Percentiles rank a stretch among this genome's conserved stretches.
Evolutionary conservation across 2,888 invertebrate species (phyloP).

Genomic region (Halictus quadricinctus): DNA sequence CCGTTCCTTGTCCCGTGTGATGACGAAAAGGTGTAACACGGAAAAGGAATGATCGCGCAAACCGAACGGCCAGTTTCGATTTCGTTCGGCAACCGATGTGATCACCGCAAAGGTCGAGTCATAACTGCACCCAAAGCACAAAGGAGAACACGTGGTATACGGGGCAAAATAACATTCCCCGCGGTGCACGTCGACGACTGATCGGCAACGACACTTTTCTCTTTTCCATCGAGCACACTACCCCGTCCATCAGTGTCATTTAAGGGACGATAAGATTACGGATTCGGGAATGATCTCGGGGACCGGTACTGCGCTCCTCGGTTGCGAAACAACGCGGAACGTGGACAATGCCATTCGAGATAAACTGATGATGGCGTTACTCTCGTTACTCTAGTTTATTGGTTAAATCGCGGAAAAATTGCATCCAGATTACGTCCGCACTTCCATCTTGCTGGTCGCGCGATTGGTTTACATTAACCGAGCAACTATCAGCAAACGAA

Average conservation of each 20-base stretch:
- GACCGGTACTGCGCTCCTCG: background rate
- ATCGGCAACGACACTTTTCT: slow-evolving; percentile 8
- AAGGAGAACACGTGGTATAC: slow-evolving; percentile 34
- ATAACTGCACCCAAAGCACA: slow-evolving; percentile 34
- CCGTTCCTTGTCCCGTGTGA: background rate
- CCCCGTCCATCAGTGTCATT: slow-evolving; percentile 4
- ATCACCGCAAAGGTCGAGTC: slow-evolving; percentile 34
- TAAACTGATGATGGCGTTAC: slow-evolving; percentile 43
- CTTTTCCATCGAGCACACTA: background rate
- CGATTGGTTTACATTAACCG: background rate
- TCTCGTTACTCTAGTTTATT: slow-evolving; percentile 18
- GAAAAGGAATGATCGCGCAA: background rate
- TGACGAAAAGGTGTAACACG: background rate
- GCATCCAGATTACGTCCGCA: background rate
- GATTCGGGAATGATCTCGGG: background rate
- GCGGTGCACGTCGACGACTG: background rate
- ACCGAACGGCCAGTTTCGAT: slow-evolving; percentile 7
- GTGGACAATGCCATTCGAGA: background rate
- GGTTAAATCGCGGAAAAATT: background rate
- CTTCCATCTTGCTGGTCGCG: background rate
- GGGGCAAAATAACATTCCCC: slow-evolving; percentile 10
- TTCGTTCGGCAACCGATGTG: slow-evolving; percentile 27
- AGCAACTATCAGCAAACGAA: background rate
- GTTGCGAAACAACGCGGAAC: background rate
- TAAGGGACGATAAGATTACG: slow-evolving; percentile 1